Evolutionary conservation across 1,140 invertebrate species (phyloP).

Genomic region (Heterodera carotae): DNA sequence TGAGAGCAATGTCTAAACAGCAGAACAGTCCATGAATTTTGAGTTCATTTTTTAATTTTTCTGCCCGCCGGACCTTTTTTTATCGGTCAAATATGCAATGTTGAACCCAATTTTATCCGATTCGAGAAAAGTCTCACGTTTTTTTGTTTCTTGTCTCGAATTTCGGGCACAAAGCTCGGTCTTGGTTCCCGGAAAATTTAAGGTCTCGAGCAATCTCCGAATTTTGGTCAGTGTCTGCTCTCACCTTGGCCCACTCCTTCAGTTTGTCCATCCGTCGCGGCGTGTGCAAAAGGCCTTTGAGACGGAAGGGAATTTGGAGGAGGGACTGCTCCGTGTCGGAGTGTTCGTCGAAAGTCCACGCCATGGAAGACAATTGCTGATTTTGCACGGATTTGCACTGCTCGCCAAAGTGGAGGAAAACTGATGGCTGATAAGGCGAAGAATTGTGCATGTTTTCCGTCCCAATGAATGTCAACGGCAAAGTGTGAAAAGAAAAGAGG

Average conservation of each 20-base stretch:
- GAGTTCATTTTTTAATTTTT: too few species aligned
- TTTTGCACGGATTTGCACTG: not conserved
- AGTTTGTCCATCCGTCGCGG: not conserved
- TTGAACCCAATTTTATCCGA: too few species aligned
- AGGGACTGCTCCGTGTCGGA: not conserved
- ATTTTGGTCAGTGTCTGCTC: too few species aligned
- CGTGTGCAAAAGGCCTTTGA: not conserved
- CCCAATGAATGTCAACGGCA: not conserved
- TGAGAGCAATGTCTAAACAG: conserved; percentile 17
- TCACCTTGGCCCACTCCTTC: conserved; percentile 10
- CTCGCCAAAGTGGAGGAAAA: conserved; percentile 4
- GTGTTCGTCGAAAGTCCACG: not conserved
- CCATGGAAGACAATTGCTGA: not conserved
- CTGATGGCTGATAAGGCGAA: not conserved
- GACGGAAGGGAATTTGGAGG: conserved; percentile 6
- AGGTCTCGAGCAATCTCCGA: too few species aligned
- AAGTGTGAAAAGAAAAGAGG: conserved; percentile 1
- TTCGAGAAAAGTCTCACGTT: too few species aligned
- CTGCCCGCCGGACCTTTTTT: too few species aligned
- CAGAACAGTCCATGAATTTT: too few species aligned
- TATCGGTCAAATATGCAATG: too few species aligned
- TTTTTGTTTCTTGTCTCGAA: too few species aligned
- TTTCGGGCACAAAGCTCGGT: too few species aligned
- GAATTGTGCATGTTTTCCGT: not conserved
- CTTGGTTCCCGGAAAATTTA: too few species aligned